Evolutionary conservation across 30 jellyfish, hydroid and myxozoan species (phyloP).

Genomic region (Pseudorhiza aurosa): DNA sequence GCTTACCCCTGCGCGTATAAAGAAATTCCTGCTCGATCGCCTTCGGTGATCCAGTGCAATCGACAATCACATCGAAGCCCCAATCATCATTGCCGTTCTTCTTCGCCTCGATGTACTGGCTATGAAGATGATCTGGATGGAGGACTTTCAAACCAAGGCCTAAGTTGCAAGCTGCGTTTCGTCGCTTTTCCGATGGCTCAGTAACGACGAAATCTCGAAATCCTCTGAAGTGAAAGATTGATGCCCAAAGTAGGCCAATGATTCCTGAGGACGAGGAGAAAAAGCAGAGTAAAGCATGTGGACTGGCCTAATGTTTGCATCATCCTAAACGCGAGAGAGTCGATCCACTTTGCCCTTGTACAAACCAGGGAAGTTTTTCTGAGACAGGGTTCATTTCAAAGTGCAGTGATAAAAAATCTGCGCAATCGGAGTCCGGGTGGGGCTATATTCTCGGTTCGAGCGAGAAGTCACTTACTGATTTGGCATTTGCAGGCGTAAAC

Average conservation of each 20-base stretch:
- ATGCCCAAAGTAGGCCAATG: constrained; percentile 94
- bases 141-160: constrained; percentile 85
- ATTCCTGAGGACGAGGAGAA: constrained; percentile 61
- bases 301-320: no score
- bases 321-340: no score
- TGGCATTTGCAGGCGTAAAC: no score
- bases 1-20: constrained; percentile 81
- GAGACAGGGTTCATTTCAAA: no score
- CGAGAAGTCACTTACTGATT: no score
- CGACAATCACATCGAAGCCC: constrained; percentile 96
- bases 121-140: constrained; percentile 86
- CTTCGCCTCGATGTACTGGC: constrained; percentile 75
- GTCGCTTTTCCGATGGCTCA: constrained; percentile 85
- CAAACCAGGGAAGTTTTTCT: no score
- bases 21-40: constrained; percentile 90
- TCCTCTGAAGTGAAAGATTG: constrained; percentile 92
- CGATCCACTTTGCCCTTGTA: no score
- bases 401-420: no score
- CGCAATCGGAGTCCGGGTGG: no score
- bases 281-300: neutral
- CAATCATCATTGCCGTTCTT: constrained; percentile 77
- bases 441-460: no score
- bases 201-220: constrained; percentile 78
- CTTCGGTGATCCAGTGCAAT: constrained; percentile 96
- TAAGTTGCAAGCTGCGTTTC: constrained; percentile 60